Conservation (phyloP, 1,140 invertebrate genomes). For the Helicorthomorpha holstii region DNA sequence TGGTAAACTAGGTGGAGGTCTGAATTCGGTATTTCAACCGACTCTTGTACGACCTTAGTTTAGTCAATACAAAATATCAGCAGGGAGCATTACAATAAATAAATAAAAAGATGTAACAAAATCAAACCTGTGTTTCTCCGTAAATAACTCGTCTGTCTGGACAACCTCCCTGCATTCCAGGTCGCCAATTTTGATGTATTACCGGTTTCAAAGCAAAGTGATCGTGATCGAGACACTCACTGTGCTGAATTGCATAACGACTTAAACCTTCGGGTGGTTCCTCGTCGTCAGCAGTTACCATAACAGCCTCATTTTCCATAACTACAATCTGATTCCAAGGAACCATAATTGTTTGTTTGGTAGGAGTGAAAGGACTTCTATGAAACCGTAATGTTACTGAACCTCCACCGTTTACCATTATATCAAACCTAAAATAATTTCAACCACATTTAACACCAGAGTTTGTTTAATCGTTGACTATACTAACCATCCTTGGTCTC, state of each 20-base stretch:
- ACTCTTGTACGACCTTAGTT: constrained; percentile 76
- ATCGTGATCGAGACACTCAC: constrained; percentile 65
- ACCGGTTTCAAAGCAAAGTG: constrained; percentile 45
- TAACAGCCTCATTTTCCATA: constrained; percentile 57
- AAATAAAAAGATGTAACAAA: not conserved
- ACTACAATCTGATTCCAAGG: constrained; percentile 93
- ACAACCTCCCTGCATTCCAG: constrained; percentile 61
- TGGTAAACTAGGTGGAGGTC: constrained; percentile 81
- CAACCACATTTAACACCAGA: not conserved
- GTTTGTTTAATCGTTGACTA: not conserved
- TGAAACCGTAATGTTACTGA: constrained; percentile 93
- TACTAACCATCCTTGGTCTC: constrained; percentile 86
- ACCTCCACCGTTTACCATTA: constrained; percentile 96
- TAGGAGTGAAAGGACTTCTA: constrained; percentile 70
- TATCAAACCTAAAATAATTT: constrained; percentile 64
- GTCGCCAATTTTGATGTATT: constrained; percentile 68
- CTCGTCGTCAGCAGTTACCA: constrained; percentile 48
- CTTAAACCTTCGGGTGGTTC: constrained; percentile 2
- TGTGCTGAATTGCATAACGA: not conserved
- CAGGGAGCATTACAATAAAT: not conserved
- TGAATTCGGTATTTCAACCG: constrained; percentile 74
- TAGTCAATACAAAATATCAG: no score
- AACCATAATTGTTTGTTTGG: constrained; percentile 72
- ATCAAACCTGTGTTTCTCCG: constrained; percentile 61
- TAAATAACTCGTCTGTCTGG: constrained; percentile 64